phyloP scores from a whole-genome alignment of 1,140 invertebrate species.

The Anastrepha ludens region DNA sequence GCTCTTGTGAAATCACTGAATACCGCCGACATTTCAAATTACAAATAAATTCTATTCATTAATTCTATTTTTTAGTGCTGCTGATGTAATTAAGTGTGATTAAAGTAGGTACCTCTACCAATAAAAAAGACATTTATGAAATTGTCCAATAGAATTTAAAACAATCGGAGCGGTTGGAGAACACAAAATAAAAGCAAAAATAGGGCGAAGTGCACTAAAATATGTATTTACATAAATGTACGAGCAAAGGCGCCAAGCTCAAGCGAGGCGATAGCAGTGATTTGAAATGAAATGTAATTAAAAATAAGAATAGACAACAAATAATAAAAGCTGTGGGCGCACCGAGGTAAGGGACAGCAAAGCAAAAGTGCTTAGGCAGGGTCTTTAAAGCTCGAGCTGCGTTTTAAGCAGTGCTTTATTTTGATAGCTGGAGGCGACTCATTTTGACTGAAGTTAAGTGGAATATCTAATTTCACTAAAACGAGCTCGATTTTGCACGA shows the following conservation, averaged over 20 bases:
- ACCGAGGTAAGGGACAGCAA: not conserved
- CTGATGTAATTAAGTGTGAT: conserved; percentile 46
- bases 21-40: conserved; percentile 39
- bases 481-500: too few relatives aligned
- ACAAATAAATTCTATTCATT: conserved; percentile 42
- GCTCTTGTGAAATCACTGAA: conserved; percentile 18
- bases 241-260: not conserved
- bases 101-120: not conserved
- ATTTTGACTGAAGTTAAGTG: too few relatives aligned
- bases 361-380: not conserved
- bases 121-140: conserved; percentile 53
- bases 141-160: conserved; percentile 49
- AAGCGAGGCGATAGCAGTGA: not conserved
- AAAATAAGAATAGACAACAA: conserved; percentile 6
- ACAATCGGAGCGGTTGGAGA: not conserved
- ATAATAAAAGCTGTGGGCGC: not conserved
- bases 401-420: too few relatives aligned
- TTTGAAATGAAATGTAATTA: conserved; percentile 34
- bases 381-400: too few relatives aligned
- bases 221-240: not conserved
- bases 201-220: not conserved
- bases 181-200: conserved; percentile 5
- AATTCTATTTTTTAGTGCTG: not conserved
- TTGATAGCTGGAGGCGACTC: too few relatives aligned
- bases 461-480: too few relatives aligned